Base-by-base conservation (phyloP, 2,888 invertebrate genomes). In the Allacma fusca region DNA sequence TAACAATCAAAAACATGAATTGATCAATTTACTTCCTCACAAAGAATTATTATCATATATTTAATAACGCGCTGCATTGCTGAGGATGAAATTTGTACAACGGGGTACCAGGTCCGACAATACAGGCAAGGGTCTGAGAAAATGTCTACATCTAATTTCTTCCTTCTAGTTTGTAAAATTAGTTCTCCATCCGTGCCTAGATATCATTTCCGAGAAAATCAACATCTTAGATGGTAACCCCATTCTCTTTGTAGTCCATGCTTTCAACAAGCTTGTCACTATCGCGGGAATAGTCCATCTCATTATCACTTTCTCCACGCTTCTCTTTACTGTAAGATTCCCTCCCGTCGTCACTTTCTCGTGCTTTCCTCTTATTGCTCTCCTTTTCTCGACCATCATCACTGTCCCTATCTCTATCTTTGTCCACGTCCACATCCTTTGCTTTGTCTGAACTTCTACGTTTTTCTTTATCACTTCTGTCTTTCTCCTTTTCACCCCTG, bases 341-440 rank as follows among this genome's bases (percentile, higher is more conserved):
- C 23, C 43, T 24, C 19, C 57, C 21, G 26, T 29, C 67, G 7
- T 67, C 67, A 34, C 87, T 82, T 19, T 80, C 74, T 34, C 65
- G 73, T 1, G 76, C 72, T n/a, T 80, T 76, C 24, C 81, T 80
- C 29, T 77, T 73, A 40, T 82, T 78, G 77, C 76, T 76, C 9
- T 82, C 78, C 62, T 78, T 59, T 28, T 82, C 82, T 29, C 82
- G 81, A 24, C 82, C 81, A 28, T 80, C 81, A 21, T 83, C 82
- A 74, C 71, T 19, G 0, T 76, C 67, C 4, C 64, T n/a, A 12
- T 75, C 72, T 26, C 69, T 34, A 16, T 77, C 73, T 57, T 76
- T 77, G 29, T 81, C 28, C 86, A 80, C 79, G 83, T 86, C 82
- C 83, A 85, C 79, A 84, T 84, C 78, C 84, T 85, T 81, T 40